Conservation (phyloP, 2,113 vertebrate genomes). For the Archocentrus centrarchus region DNA sequence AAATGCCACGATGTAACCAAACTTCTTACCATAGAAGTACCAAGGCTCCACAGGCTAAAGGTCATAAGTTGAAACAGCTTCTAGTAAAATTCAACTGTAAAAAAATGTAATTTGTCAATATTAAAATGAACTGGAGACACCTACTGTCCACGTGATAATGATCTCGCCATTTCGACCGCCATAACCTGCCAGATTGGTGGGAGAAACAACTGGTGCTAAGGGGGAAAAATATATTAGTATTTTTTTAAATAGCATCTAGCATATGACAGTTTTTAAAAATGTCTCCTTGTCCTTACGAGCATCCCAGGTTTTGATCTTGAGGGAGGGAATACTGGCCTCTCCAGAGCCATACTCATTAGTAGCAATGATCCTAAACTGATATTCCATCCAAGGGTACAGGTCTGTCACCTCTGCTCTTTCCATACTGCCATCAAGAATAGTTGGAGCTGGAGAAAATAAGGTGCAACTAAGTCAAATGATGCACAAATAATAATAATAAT, state of each 20-base stretch:
- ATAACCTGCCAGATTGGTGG: constrained; percentile 90
- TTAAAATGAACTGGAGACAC: background rate
- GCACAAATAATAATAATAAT: background rate
- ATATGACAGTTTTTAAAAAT: background rate
- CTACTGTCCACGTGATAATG: constrained; percentile 93
- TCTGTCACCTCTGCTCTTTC: constrained; percentile 89
- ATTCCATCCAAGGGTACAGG: constrained; percentile 96
- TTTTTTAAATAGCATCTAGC: background rate
- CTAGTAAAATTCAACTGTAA: background rate
- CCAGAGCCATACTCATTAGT: constrained; percentile 91
- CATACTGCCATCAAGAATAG: constrained; percentile 87
- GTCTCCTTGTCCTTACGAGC: constrained; percentile 79
- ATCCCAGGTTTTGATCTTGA: constrained; percentile 93
- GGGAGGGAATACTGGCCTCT: constrained; percentile 92
- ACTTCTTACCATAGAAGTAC: constrained; percentile 94
- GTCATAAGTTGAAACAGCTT: background rate
- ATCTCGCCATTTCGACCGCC: constrained; percentile 92
- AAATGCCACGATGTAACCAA: constrained; percentile 94
- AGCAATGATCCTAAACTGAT: constrained; percentile 94
- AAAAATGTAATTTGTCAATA: rapidly evolving
- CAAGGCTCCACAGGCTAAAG: constrained; percentile 91
- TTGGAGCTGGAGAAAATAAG: constrained; percentile 82
- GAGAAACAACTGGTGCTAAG: constrained; percentile 91
- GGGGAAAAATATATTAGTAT: background rate
- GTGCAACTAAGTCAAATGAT: background rate